These are phyloP conservation scores for Chesias legatella DNA, from an alignment of 2,888 invertebrate genomes.

Conservation along the genomic window DNA sequence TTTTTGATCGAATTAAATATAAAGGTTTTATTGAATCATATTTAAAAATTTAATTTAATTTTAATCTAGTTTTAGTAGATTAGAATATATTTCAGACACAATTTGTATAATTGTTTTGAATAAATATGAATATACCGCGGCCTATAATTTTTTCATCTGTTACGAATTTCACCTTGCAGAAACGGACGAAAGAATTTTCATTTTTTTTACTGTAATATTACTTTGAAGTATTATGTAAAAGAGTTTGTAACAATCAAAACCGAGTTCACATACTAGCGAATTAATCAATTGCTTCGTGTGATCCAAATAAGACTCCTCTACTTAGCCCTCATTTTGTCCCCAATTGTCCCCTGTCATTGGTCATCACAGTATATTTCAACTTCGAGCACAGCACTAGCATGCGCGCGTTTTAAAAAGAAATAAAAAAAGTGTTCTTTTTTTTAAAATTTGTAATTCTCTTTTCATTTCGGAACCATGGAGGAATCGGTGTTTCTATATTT, in stretches of 20 bases:
- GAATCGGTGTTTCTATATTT: constrained; percentile 41
- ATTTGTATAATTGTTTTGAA: too few species aligned
- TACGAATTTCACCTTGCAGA: too few species aligned
- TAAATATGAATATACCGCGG: too few species aligned
- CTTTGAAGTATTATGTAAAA: too few species aligned
- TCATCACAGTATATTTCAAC: constrained; percentile 25
- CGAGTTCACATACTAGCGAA: constrained; percentile 10
- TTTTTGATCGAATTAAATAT: too few species aligned
- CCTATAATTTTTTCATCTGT: too few species aligned
- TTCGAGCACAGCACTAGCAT: constrained; percentile 44
- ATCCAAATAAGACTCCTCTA: constrained; percentile 21
- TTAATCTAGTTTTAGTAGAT: too few species aligned
- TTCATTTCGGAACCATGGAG: constrained; percentile 20
- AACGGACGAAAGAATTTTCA: too few species aligned
- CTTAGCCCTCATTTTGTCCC: constrained; percentile 45
- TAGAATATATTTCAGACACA: too few species aligned
- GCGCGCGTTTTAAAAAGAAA: constrained; percentile 23
- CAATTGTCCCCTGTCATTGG: constrained; percentile 64
- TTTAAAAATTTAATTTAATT: too few species aligned
- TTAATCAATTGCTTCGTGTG: constrained; percentile 20
- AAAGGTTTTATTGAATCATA: too few species aligned
- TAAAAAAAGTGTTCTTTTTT: neutral
- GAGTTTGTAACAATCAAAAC: constrained; percentile 17
- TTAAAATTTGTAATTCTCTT: constrained; percentile 6
- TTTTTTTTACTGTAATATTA: too few species aligned